Base-by-base conservation (phyloP, 1,140 invertebrate species). In the Drosophila chauvacae region DNA sequence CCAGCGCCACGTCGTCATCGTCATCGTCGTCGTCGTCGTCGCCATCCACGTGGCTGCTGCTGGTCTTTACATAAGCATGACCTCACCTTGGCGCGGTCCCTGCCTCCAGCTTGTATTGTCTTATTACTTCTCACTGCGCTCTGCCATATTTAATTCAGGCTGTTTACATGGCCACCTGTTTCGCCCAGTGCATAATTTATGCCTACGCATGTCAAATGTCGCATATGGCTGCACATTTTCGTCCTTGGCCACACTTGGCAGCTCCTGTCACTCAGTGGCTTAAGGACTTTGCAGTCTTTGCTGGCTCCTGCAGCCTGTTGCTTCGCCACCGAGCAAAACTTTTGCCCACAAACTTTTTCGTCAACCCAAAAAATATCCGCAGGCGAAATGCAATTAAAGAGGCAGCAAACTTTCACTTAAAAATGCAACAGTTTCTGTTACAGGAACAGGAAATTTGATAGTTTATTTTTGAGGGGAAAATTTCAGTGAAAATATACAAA, bases 21-120 rank as follows among this genome's bases (percentile, higher is more conserved):
- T 68, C 26, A 6, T 28, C 61, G 56, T 44, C 74, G 35, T 77
- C 72, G 55, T 42, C 66, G 42, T 72, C 70, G 44, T 76, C 56
- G 75, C 48, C 73, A 42, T 77, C 73, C 73, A 58, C 74, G 47
- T 77, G 74, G 63, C 56, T 44, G 35, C 56, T 44, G 35, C 55
- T 51, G 28, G 35, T 71, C 66, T 73, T 77, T 77, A 77, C 75
- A 77, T 77, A 77, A 77, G 74, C 63, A 77, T 77, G 74, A 77
- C 73, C 74, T 77, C 74, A 77, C 74, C 70, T 73, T 77, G 73
- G 61, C 44, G 35, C 53, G 53, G 20, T 26, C 20, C 53, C 51
- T 55, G 33, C 51, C 18, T 37, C 33, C 53, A 37, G 20, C 37
- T n/a, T n/a, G 53, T 39, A 26, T 56, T 56, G 53, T 56, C 37